A percentile compares a stretch with the other conserved stretches of the same genome.
These are phyloP conservation scores for Lepidotrigona ventralis DNA, from an alignment of 1,140 invertebrate species.

Conservation along the genomic window DNA sequence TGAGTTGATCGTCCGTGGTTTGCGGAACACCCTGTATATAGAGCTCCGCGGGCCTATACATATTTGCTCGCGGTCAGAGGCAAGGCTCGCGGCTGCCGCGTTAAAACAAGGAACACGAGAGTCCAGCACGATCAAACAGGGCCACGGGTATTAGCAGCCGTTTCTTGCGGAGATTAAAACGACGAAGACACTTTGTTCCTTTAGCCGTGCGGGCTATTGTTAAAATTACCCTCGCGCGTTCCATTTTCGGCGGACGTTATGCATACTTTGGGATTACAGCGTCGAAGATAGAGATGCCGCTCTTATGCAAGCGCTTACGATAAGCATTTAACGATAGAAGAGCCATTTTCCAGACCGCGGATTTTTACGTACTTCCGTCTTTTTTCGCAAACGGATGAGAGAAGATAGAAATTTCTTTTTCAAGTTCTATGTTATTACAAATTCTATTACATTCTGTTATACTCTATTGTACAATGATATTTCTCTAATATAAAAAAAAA, in stretches of 20 bases:
- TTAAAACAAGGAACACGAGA: slow-evolving; percentile 35
- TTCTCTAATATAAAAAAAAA: too few species aligned
- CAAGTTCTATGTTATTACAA: too few species aligned
- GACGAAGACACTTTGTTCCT: neutral
- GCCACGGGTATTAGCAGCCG: neutral
- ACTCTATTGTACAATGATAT: too few species aligned
- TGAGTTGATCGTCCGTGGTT: too few species aligned
- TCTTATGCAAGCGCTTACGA: neutral
- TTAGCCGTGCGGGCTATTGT: neutral
- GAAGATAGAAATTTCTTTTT: too few species aligned
- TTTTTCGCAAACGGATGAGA: too few species aligned
- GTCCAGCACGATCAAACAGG: slow-evolving; percentile 33
- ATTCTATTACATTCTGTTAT: too few species aligned
- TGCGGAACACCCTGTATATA: neutral
- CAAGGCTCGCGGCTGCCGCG: slow-evolving; percentile 28
- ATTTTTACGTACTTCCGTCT: neutral
- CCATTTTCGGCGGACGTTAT: neutral
- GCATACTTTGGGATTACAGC: neutral
- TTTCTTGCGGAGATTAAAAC: slow-evolving; percentile 17
- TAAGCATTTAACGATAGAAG: neutral
- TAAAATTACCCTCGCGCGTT: neutral
- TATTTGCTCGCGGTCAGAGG: slow-evolving; percentile 39
- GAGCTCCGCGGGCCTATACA: neutral
- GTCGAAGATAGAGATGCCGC: neutral
- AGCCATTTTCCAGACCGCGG: too few species aligned